Conservation (phyloP, 2,888 invertebrate species). For the Shargacucullia verbasci region DNA sequence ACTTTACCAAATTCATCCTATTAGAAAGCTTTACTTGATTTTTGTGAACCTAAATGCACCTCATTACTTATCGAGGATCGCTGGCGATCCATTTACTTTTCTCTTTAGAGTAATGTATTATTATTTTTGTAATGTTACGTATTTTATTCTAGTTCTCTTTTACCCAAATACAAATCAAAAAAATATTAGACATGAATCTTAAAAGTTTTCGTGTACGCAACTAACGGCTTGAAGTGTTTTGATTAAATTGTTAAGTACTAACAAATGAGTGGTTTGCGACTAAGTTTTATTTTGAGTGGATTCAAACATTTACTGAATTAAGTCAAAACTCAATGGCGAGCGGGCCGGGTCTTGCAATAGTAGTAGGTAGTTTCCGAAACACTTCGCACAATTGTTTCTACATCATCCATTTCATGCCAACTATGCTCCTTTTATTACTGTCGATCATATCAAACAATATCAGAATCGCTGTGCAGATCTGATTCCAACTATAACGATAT, state of each 20-base stretch:
- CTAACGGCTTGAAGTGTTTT: slow-evolving; percentile 85
- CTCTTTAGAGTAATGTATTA: slow-evolving; percentile 83
- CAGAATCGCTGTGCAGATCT: slow-evolving; percentile 58
- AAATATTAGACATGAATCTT: slow-evolving; percentile 69
- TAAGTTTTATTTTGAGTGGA: slow-evolving; percentile 78
- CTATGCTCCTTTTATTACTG: slow-evolving; percentile 57
- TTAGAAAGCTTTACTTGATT: slow-evolving; percentile 81
- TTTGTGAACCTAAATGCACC: slow-evolving; percentile 82
- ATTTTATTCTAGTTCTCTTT: slow-evolving; percentile 76
- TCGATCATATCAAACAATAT: slow-evolving; percentile 56
- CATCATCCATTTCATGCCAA: slow-evolving; percentile 57
- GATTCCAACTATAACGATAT: slow-evolving; percentile 53
- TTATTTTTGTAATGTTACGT: slow-evolving; percentile 74
- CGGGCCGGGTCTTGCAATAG: slow-evolving; percentile 87
- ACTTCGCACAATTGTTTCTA: slow-evolving; percentile 77
- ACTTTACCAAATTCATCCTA: slow-evolving; percentile 74
- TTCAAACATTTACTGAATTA: slow-evolving; percentile 63
- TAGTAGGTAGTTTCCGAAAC: slow-evolving; percentile 69
- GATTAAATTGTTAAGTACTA: slow-evolving; percentile 81
- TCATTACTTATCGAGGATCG: slow-evolving; percentile 85
- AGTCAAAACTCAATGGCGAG: slow-evolving; percentile 65
- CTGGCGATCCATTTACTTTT: slow-evolving; percentile 86
- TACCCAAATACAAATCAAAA: slow-evolving; percentile 69
- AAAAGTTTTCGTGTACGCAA: slow-evolving; percentile 80
- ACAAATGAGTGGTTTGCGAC: slow-evolving; percentile 84